phyloP scores from a whole-genome alignment of 2,113 vertebrate genomes.

The Myrmecophaga tridactyla region DNA sequence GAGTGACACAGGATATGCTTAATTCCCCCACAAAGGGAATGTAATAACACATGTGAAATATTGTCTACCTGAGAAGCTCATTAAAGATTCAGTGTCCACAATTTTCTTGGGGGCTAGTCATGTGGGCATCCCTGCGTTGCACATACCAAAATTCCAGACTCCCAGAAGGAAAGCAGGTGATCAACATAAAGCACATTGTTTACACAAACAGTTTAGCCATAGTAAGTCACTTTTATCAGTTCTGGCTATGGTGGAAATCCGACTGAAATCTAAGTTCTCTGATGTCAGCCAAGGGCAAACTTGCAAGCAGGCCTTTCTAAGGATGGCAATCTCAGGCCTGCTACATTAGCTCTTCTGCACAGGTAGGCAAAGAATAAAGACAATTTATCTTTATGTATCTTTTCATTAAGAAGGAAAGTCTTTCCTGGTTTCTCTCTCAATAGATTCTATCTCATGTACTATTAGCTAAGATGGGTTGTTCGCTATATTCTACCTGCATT shows the following conservation, averaged over 20 bases:
- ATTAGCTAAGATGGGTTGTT: background rate
- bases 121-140: background rate
- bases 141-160: constrained; percentile 5
- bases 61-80: background rate
- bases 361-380: background rate
- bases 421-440: background rate
- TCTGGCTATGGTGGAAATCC: background rate
- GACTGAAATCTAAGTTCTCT: background rate
- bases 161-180: constrained; percentile 29
- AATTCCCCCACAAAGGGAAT: background rate
- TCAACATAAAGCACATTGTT: constrained; percentile 19
- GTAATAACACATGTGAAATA: background rate
- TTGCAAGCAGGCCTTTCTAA: background rate
- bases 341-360: background rate
- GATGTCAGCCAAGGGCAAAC: background rate
- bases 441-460: background rate
- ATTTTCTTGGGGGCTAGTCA: background rate
- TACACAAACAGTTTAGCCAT: background rate
- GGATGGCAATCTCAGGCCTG: background rate
- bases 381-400: background rate
- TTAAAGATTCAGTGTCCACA: background rate
- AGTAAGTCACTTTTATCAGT: background rate
- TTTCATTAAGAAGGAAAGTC: background rate
- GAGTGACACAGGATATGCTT: background rate
- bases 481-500: background rate